Conservation (phyloP, 1,140 invertebrate species). For the Papilio helenus region DNA sequence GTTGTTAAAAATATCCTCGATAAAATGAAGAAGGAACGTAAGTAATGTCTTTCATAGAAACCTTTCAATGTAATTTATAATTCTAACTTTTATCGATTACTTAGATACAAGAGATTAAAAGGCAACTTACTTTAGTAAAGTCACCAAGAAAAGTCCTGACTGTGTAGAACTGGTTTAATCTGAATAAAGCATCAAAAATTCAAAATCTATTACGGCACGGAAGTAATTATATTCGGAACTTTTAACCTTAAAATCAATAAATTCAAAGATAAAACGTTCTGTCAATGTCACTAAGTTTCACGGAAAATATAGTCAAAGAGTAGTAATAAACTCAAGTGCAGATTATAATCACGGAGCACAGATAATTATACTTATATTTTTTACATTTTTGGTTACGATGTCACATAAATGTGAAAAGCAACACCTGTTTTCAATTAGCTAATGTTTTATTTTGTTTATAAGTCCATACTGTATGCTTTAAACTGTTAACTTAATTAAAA, state of each 20-base stretch:
- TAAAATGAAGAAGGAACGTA: neutral
- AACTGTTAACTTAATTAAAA: neutral
- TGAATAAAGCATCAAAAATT: neutral
- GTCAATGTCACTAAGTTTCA: neutral
- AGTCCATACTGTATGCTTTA: no score
- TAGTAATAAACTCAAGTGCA: neutral
- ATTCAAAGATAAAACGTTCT: neutral
- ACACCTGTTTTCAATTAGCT: no score
- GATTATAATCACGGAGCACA: neutral
- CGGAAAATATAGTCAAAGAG: neutral
- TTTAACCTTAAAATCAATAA: neutral
- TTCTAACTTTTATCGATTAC: neutral
- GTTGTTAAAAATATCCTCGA: neutral
- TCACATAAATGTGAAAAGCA: no score
- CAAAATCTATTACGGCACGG: neutral
- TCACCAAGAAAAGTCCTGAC: neutral
- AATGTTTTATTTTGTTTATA: no score
- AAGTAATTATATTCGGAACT: constrained; percentile 7
- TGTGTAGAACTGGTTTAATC: neutral
- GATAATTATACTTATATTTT: neutral
- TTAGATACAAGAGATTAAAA: neutral
- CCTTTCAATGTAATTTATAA: neutral
- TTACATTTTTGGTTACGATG: no score
- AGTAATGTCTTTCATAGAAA: neutral
- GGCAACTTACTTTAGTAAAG: constrained; percentile 10